Conservation (phyloP, 2,113 vertebrate genomes). For the Lamprotornis superbus region DNA sequence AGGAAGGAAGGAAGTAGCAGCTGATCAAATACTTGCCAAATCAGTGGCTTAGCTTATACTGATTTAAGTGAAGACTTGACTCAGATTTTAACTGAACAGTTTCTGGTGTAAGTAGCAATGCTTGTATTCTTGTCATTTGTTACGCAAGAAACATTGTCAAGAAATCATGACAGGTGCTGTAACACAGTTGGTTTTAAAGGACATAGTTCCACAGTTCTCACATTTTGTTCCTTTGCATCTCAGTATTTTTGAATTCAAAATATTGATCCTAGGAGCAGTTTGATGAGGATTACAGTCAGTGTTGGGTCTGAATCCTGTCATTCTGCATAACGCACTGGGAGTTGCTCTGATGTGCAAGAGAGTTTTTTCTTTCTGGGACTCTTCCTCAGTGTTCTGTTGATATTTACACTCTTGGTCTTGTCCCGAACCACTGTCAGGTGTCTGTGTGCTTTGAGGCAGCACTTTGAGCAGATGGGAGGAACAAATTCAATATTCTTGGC, state of each 20-base stretch:
- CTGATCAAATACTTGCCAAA: constrained; percentile 20
- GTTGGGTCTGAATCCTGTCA: neutral
- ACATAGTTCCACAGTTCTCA: neutral
- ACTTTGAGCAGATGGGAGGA: neutral
- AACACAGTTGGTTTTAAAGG: neutral
- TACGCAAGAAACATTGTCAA: neutral
- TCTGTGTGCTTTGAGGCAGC: neutral
- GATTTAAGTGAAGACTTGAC: neutral
- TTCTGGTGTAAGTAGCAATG: neutral
- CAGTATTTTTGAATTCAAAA: neutral
- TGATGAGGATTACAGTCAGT: neutral
- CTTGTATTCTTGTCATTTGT: neutral
- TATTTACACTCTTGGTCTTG: neutral
- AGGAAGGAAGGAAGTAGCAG: constrained; percentile 40
- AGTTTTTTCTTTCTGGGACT: neutral
- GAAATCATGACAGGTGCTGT: neutral
- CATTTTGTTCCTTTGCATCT: neutral
- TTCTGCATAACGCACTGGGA: neutral
- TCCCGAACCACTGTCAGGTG: neutral
- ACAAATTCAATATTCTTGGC: neutral
- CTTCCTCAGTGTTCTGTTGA: neutral
- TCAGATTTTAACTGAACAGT: neutral
- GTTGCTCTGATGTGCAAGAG: neutral
- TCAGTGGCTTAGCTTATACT: constrained; percentile 1
- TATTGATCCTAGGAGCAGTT: neutral